These are phyloP conservation scores for Caiman crocodilus DNA, from an alignment of 2,797 vertebrate species.

Conservation along the genomic window DNA sequence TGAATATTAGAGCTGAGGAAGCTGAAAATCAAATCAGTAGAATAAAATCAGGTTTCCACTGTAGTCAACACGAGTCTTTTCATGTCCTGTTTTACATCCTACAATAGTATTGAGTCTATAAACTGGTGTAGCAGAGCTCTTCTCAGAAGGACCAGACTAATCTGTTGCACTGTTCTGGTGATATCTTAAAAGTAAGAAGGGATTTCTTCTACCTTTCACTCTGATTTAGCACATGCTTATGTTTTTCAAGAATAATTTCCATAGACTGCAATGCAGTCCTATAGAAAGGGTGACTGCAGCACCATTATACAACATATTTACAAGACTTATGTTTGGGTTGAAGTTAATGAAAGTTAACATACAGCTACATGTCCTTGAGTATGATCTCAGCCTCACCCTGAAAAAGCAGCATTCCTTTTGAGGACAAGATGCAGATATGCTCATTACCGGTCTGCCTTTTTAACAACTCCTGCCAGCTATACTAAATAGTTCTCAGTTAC, in stretches of 20 bases:
- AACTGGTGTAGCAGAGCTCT: constrained; percentile 39
- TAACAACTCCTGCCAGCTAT: background rate
- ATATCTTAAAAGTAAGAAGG: constrained; percentile 1
- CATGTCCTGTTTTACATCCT: background rate
- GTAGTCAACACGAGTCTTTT: background rate
- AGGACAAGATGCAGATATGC: background rate
- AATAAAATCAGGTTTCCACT: background rate
- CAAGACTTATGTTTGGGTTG: background rate
- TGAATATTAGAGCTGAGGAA: background rate
- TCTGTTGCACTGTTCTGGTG: constrained; percentile 25
- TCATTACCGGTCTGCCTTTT: constrained; percentile 47
- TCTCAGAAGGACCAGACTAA: constrained; percentile 31
- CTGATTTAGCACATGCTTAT: constrained; percentile 4
- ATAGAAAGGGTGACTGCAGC: background rate
- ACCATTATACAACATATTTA: background rate
- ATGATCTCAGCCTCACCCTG: constrained; percentile 35
- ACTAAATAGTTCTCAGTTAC: background rate
- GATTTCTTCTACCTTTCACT: background rate
- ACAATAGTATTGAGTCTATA: background rate
- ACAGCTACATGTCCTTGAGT: constrained; percentile 30
- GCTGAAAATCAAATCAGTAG: background rate
- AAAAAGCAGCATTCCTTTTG: background rate
- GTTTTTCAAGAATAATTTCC: constrained; percentile 25
- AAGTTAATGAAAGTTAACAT: fast-evolving
- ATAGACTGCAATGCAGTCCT: background rate